Conservation (phyloP, 1,140 invertebrate species). For the Brachionus plicatilis region DNA sequence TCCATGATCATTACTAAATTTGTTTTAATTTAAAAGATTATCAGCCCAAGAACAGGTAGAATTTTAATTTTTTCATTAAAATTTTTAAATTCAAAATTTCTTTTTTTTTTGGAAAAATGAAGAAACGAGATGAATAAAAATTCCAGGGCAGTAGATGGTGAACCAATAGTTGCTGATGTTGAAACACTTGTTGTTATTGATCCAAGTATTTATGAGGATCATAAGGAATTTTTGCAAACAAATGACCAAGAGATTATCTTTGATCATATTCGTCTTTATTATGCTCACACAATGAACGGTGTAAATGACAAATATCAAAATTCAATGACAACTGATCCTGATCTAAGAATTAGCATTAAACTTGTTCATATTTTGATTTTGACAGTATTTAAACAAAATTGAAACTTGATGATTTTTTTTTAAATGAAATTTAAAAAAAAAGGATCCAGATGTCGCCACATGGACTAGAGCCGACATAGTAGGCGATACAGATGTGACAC, state of each 20-base stretch:
- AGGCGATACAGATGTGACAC: background rate
- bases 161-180: background rate
- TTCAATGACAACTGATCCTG: background rate
- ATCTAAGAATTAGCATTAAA: constrained; percentile 11
- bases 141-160: background rate
- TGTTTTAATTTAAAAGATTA: background rate
- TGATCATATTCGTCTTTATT: background rate
- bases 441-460: background rate
- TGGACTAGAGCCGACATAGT: background rate
- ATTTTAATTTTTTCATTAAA: background rate
- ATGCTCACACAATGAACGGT: background rate
- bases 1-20: too few species aligned
- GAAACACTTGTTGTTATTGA: constrained; percentile 24
- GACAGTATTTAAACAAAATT: background rate
- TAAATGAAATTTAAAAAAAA: background rate
- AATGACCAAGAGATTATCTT: background rate
- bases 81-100: too few species aligned
- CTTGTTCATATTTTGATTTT: background rate
- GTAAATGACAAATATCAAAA: constrained; percentile 15
- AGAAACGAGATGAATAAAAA: background rate
- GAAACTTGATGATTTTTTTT: background rate
- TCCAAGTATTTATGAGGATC: background rate
- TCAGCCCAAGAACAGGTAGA: background rate
- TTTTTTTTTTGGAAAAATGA: too few species aligned
- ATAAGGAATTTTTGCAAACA: background rate